phyloP scores from a whole-genome alignment of 2,888 invertebrate species.

The Amiota communis region DNA sequence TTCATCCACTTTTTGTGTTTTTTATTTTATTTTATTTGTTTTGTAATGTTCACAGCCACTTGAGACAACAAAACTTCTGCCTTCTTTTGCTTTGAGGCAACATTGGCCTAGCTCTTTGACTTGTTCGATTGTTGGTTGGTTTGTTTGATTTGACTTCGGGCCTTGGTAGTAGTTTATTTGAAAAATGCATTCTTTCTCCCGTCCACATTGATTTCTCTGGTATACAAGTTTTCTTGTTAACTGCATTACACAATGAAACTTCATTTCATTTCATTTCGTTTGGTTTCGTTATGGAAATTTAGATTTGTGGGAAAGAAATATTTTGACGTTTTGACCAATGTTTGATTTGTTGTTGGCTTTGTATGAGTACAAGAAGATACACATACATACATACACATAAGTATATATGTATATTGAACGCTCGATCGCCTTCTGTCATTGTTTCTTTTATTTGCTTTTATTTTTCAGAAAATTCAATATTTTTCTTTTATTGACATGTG shows the following conservation, averaged over 20 bases:
- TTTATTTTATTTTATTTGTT: background rate
- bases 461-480: slow-evolving; percentile 49
- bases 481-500: slow-evolving; percentile 59
- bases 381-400: too few species aligned
- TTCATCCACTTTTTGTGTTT: background rate
- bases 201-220: slow-evolving; percentile 16
- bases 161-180: slow-evolving; percentile 14
- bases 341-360: background rate
- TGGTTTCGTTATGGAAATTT: slow-evolving; percentile 35
- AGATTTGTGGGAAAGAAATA: slow-evolving; percentile 32
- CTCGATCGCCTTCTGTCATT: slow-evolving; percentile 47
- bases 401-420: background rate
- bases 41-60: slow-evolving; percentile 14
- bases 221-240: slow-evolving; percentile 26
- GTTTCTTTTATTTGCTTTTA: slow-evolving; percentile 63
- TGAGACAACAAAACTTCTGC: background rate
- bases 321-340: slow-evolving; percentile 49
- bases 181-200: slow-evolving; percentile 29
- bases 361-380: too few species aligned
- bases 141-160: background rate
- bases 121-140: background rate
- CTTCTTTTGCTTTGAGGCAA: background rate
- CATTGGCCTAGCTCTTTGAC: too few species aligned
- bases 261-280: slow-evolving; percentile 4
- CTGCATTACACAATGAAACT: slow-evolving; percentile 28